Percentiles rank a stretch among this genome's conserved stretches.
phyloP scores from a whole-genome alignment of 2,113 vertebrate species.

The Acanthochromis polyacanthus region DNA sequence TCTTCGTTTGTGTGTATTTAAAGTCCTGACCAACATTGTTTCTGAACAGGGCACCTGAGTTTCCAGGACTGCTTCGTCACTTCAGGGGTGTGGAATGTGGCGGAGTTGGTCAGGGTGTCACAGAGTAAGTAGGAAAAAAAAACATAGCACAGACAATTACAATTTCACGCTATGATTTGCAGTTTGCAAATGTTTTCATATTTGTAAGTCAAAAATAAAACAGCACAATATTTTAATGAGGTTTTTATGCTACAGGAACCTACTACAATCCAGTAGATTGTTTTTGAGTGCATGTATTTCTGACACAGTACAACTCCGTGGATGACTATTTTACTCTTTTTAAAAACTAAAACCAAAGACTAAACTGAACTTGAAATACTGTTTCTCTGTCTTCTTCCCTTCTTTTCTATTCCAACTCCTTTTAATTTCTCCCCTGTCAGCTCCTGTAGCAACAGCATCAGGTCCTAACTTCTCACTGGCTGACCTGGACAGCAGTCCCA shows the following conservation, averaged over 20 bases:
- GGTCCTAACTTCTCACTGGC: conserved; percentile 96
- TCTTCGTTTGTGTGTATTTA: conserved; percentile 14
- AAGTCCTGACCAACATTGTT: conserved; percentile 1
- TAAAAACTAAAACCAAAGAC: no score
- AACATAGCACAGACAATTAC: background rate
- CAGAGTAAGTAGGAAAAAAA: conserved; percentile 88
- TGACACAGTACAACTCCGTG: background rate
- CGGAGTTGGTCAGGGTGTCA: conserved; percentile 94
- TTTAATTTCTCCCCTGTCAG: conserved; percentile 67
- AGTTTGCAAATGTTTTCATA: no score
- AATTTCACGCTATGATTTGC: no score
- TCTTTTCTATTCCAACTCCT: background rate
- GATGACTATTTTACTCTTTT: background rate
- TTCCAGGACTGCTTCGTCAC: conserved; percentile 98
- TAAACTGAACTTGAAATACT: background rate
- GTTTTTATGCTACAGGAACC: background rate
- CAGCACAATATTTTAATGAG: background rate
- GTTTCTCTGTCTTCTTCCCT: background rate
- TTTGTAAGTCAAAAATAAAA: background rate
- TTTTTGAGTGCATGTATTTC: background rate
- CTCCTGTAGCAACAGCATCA: conserved; percentile 93
- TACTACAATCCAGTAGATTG: background rate
- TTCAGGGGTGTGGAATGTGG: conserved; percentile 95
- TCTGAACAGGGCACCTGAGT: conserved; percentile 91
- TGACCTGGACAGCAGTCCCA: conserved; percentile 94